Conservation (phyloP, 2,888 invertebrate species). For the Apomyelois bistriatella region DNA sequence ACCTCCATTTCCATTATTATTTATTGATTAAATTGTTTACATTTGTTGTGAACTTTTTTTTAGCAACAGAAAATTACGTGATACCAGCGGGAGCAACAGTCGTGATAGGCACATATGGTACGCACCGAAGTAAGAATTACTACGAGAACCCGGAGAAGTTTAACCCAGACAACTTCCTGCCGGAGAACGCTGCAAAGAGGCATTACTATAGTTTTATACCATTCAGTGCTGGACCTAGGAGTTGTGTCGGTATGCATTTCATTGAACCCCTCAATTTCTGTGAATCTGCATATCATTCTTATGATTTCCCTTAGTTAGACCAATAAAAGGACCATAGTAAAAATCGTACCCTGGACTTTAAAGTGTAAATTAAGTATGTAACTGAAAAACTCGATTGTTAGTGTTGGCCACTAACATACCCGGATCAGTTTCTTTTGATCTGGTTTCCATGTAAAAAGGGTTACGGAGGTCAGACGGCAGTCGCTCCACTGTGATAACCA, state of each 20-base stretch:
- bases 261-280: neutral
- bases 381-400: too few species aligned
- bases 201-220: constrained; percentile 90
- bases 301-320: too few species aligned
- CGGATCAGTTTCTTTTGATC: too few species aligned
- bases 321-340: too few species aligned
- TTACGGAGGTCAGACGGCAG: too few species aligned
- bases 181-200: constrained; percentile 84
- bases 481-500: too few species aligned
- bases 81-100: constrained; percentile 87
- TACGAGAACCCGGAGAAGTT: constrained; percentile 83
- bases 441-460: too few species aligned
- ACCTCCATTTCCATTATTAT: too few species aligned
- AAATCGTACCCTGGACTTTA: too few species aligned
- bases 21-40: neutral
- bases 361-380: too few species aligned
- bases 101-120: constrained; percentile 82
- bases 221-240: constrained; percentile 89
- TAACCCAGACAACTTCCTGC: constrained; percentile 88
- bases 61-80: constrained; percentile 82
- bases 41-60: constrained; percentile 23
- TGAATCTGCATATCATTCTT: too few species aligned
- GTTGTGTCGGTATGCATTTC: constrained; percentile 83
- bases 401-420: too few species aligned
- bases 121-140: constrained; percentile 83